Base-by-base conservation (phyloP, 2,888 invertebrate genomes). In the Frankliniella intonsa region DNA sequence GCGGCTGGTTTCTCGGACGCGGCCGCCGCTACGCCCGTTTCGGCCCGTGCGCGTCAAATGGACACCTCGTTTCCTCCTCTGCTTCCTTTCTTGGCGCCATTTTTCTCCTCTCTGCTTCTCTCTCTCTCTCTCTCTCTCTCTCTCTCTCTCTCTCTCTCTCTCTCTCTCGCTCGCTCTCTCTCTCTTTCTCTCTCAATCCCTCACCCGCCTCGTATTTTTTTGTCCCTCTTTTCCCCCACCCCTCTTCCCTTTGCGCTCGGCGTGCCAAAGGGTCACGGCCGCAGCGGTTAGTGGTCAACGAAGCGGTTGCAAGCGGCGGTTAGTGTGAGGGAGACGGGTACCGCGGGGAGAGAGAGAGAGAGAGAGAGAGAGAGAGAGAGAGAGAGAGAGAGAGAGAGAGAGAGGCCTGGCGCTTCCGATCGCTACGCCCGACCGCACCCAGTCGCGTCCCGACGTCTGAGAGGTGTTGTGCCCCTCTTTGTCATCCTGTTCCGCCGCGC, bases 11-110 rank as follows among this genome's bases (percentile, higher is more conserved):
- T 19, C 69, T 22, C 11, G n/a, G 69, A 19, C n/a, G 22, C 69
- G 69, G 69, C 69, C 22, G 69, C 69, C 22, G 69, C 8, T 8
- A 12, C 69, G 25, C 25, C 69, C 38, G 38, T 38, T 38, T 38
- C 38, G 5, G 38, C 38, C 38, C 38, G 38, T 38, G 38, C 38
- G 38, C 38, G 38, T 2, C 10, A 25, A 25, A 76, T 25, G 69
- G 69, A 22, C 69, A 76, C 69, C 69, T 76, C 25, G 69, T 76
- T 76, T 76, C 69, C 69, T 76, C 69, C 25, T 76, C 69, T 12
- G 17, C 55, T 14, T 55, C 55, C 55, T 55, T 22, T 76, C 22
- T 76, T 12, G 69, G 22, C 9, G 22, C 25, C 69, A 76, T 22
- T 76, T n/a, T 25, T 25, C 25, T 76, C 69, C 55, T 17, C 14